These are phyloP conservation scores for Drosophila bocki DNA, from an alignment of 1,140 invertebrate species.

Conservation along the genomic window DNA sequence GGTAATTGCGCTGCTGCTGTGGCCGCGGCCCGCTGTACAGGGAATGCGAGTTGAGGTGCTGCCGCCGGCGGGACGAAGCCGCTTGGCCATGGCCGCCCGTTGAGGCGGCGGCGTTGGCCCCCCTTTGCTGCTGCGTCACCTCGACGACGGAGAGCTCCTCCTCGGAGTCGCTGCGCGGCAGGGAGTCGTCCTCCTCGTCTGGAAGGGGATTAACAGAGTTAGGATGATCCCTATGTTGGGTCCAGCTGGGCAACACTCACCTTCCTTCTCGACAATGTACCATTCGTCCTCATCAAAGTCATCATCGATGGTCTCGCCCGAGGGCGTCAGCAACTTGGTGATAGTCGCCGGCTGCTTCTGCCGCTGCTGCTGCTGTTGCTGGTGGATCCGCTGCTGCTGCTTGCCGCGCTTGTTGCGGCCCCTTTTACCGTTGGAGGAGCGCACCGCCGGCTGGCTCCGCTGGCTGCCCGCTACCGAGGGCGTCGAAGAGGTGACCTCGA, in stretches of 20 bases:
- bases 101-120: slow-evolving; percentile 1
- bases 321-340: slow-evolving; percentile 66
- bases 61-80: slow-evolving; percentile 37
- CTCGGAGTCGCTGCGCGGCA: slow-evolving; percentile 80
- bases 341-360: slow-evolving; percentile 56
- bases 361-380: slow-evolving; percentile 52
- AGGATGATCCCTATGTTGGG: not conserved
- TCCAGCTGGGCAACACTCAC: slow-evolving; percentile 46
- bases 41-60: slow-evolving; percentile 75
- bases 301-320: slow-evolving; percentile 56
- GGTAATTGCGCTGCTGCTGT: slow-evolving; percentile 73
- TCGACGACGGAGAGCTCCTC: slow-evolving; percentile 74
- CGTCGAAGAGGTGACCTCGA: slow-evolving; percentile 78
- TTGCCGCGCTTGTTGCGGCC: slow-evolving; percentile 66
- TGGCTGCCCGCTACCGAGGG: slow-evolving; percentile 75
- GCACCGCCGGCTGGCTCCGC: slow-evolving; percentile 51
- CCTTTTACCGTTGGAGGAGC: slow-evolving; percentile 55
- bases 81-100: slow-evolving; percentile 32
- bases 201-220: not conserved
- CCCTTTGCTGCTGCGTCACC: slow-evolving; percentile 44
- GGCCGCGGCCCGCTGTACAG: slow-evolving; percentile 71
- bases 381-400: slow-evolving; percentile 41
- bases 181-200: slow-evolving; percentile 76
- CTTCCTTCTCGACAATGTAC: slow-evolving; percentile 83
- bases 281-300: slow-evolving; percentile 83